Evolutionary conservation across 2,888 invertebrate species (phyloP).

Genomic region (Lasioglossum lativentre): DNA sequence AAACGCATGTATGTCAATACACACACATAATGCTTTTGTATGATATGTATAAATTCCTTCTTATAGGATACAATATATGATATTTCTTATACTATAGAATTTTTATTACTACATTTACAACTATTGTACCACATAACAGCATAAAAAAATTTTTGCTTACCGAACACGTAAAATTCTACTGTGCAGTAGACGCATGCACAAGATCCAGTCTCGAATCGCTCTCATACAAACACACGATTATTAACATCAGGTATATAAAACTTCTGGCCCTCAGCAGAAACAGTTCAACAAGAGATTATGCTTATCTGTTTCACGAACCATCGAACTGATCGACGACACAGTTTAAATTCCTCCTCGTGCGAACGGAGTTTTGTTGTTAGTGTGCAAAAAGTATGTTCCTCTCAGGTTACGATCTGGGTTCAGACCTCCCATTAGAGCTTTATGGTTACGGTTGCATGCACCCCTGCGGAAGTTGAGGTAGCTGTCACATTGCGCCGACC

Average conservation of each 20-base stretch:
- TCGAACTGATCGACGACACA: neutral
- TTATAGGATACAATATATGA: neutral
- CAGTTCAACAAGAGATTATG: neutral
- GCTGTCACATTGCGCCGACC: constrained; percentile 57
- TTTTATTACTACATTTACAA: neutral
- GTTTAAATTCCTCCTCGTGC: constrained; percentile 63
- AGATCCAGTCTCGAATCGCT: neutral
- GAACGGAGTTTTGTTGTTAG: constrained; percentile 67
- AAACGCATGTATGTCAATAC: neutral
- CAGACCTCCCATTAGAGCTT: constrained; percentile 66
- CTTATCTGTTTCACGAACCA: neutral
- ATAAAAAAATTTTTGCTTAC: neutral
- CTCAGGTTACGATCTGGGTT: neutral
- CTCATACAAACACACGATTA: neutral
- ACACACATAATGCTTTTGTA: neutral
- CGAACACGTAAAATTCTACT: neutral
- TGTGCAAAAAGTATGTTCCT: constrained; percentile 74
- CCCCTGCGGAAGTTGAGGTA: constrained; percentile 39
- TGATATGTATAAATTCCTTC: neutral
- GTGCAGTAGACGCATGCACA: neutral
- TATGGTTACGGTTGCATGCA: constrained; percentile 36
- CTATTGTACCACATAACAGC: neutral
- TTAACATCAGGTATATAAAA: neutral
- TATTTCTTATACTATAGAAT: neutral
- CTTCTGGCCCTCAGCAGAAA: no score